Evolutionary conservation across 2,888 invertebrate genomes (phyloP), one percentile per base, ranked within the genome.

Genomic region (Leptopterna dolabrata): DNA sequence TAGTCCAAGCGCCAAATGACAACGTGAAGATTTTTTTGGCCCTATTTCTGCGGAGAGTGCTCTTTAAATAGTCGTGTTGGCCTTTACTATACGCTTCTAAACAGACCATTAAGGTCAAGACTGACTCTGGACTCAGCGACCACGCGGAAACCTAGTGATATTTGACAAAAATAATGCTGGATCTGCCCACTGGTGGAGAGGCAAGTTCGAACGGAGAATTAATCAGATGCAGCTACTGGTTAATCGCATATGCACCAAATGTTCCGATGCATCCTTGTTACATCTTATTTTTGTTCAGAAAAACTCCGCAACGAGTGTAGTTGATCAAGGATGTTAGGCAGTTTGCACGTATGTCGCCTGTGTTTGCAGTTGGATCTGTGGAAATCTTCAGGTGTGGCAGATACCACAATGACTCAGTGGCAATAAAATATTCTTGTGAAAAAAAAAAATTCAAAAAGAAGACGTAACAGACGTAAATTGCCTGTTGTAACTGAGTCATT

Each of bases 51-150:
- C 16, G 16, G 30, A 73, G 63, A 73, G 73, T 41, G 16, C 73
- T n/a, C 36, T 73, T 36, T 73, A 73, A 73, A 73, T 73, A 73
- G 73, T 36, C 1, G 14, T 4, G n/a, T 0, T 16, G 36, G 73
- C 73, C 73, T 73, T 73, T 73, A 73, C 36, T 36, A n/a, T n/a
- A 19, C 73, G 4, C 1, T 36, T 73, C 30, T 7, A 36, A 73
- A 14, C 73, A 30, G 36, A n/a, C 73, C 73, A 73, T 73, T 73
- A 73, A 73, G 73, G 73, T 73, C 73, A 73, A 73, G 73, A 73
- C 29, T 41, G 41, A 9, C 19, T n/a, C 19, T 36, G 3, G 36
- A 36, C 16, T n/a, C 30, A 30, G 36, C 36, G 73, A 36, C 24
- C 63, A 63, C 63, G 63, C 63, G 24, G 24, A 63, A 63, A 63